These are phyloP conservation scores for Champsocephalus gunnari DNA, from an alignment of 2,797 vertebrate genomes.

Conservation along the genomic window DNA sequence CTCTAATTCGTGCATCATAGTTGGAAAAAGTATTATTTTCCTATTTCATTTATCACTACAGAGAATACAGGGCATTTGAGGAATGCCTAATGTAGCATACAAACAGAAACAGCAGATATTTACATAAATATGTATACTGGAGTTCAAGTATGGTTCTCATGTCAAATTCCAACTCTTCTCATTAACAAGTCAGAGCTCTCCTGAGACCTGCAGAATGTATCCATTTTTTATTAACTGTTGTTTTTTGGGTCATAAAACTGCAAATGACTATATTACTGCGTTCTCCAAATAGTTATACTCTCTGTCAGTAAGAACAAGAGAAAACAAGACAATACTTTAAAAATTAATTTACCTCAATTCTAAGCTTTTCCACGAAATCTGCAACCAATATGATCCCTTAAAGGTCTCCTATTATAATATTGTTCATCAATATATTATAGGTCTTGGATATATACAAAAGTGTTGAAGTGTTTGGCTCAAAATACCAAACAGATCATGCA, in stretches of 20 bases:
- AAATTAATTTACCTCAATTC: not conserved
- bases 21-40: slow-evolving; percentile 11
- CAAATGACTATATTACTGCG: not conserved
- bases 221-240: not conserved
- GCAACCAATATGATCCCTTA: not conserved
- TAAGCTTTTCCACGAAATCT: not conserved
- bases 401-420: too few relatives aligned
- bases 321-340: not conserved
- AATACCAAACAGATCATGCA: too few relatives aligned
- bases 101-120: not conserved
- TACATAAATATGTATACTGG: not conserved
- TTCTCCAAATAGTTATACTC: not conserved
- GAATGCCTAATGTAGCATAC: not conserved
- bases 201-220: not conserved
- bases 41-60: not conserved
- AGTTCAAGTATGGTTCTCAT: not conserved
- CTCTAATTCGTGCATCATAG: not conserved
- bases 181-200: not conserved
- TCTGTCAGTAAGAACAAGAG: not conserved
- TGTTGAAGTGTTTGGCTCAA: too few relatives aligned
- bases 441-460: too few relatives aligned
- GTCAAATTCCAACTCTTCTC: not conserved
- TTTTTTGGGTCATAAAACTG: not conserved
- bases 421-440: too few relatives aligned
- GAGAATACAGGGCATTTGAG: not conserved